Percentiles rank a stretch among this genome's conserved stretches.
phyloP scores from a whole-genome alignment of 2,113 vertebrate genomes.

The Pachypanchax playfairii region DNA sequence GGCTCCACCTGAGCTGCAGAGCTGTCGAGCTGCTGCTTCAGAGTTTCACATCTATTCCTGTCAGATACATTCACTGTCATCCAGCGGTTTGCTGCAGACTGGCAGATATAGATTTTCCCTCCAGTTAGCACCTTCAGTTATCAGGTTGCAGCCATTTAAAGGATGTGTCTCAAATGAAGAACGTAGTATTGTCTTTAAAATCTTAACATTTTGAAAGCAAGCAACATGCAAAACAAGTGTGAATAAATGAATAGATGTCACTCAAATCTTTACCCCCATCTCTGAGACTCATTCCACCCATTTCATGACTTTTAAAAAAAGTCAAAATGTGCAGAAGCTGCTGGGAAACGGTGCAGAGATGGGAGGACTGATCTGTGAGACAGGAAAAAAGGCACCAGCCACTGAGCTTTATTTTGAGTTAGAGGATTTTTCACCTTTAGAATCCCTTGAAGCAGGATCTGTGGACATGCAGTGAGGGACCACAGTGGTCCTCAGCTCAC shows the following conservation, averaged over 20 bases:
- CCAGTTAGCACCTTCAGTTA: conserved; percentile 24
- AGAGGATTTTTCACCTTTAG: conserved; percentile 8
- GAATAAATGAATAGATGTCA: not conserved
- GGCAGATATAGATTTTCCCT: conserved; percentile 46
- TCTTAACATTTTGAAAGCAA: too few relatives aligned
- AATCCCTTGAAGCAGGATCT: conserved; percentile 7
- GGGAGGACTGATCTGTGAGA: not conserved
- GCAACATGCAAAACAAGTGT: not conserved
- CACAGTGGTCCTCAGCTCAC: not conserved
- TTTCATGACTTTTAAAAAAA: not conserved
- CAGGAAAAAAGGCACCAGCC: not conserved
- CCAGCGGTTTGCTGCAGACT: conserved; percentile 25
- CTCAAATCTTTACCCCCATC: not conserved
- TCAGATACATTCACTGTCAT: conserved; percentile 52
- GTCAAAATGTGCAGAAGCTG: not conserved
- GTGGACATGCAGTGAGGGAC: not conserved
- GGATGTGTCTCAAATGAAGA: not conserved
- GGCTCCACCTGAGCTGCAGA: conserved; percentile 23
- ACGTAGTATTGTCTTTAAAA: not conserved
- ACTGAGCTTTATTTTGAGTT: not conserved
- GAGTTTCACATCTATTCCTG: conserved; percentile 33
- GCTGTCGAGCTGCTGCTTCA: conserved; percentile 22
- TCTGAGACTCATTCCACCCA: not conserved
- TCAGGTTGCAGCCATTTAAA: not conserved
- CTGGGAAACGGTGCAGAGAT: not conserved